Evolutionary conservation across 2,113 vertebrate genomes (phyloP), one percentile per base, ranked within the genome.

Genomic region (Falcunculus frontatus): DNA sequence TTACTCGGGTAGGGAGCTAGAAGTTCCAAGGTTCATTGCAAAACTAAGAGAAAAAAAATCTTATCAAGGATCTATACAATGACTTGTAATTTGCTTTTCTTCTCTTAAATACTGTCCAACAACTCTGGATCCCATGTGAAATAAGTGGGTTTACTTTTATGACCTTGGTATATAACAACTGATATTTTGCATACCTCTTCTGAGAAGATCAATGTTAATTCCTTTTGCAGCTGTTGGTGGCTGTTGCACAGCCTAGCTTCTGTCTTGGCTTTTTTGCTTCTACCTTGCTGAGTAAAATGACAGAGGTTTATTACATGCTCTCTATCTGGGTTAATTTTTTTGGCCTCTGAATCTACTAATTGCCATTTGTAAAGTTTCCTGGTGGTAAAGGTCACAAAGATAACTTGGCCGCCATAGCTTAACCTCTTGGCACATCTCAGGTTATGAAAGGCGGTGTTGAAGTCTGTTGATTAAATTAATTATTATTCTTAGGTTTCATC

Each of bases 1-100:
- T 95, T 53, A 30, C 33, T 94, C 44, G 47, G 16, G 41, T 76
- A 87, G 41, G 0, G 11, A 87, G 55, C 46, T 81, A 44, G 52
- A 78, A 73, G 69, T 79, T 96, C 90, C 94, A 97, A 97, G 75
- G 96, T 96, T 96, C 93, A 91, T 33, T 15, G 26, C 33, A 80
- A 87, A 91, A 95, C 67, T 68, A 30, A 9, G 27, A 74, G 84
- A 75, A 89, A 89, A 95, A 90, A 47, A 74, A 89, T 93, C 96
- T 97, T 96, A 96, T 96, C 95, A 78, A 55, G 44, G 19, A 95
- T 80, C 93, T 81, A 13, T 86, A 80, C 39, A 68, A 65, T 89
- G 69, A 44, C 75, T 65, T 72, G 42, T 47, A 88, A 83, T 90
- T 96, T 94, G 62, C 23, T 96, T 84, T 85, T 88, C n/a, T 65